A percentile compares a stretch with the other conserved stretches of the same genome.
Conservation (phyloP, 2,113 vertebrate genomes). For the Brachyistius frenatus region DNA sequence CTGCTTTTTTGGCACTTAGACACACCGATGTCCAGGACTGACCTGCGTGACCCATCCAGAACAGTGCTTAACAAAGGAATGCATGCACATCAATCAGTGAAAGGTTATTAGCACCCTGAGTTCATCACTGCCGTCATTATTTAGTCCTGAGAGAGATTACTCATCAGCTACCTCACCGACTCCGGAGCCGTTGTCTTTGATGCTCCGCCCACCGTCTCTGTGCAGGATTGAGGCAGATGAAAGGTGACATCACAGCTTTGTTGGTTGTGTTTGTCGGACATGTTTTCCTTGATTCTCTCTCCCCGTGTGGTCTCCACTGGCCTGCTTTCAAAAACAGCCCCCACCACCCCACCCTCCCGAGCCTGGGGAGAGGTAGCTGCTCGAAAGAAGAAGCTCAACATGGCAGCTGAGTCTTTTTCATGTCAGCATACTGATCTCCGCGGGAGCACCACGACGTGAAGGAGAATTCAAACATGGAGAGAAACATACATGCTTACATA, state of each 20-base stretch:
- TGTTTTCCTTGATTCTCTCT: conserved; percentile 72
- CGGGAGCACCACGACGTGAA: neutral
- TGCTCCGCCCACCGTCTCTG: conserved; percentile 21
- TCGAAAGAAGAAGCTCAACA: conserved; percentile 14
- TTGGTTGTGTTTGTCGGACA: conserved; percentile 68
- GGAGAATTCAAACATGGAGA: neutral
- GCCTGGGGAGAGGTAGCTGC: conserved; percentile 28
- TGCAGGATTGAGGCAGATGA: conserved; percentile 39
- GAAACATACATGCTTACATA: neutral
- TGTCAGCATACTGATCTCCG: conserved; percentile 3
- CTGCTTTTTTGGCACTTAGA: conserved; percentile 23
- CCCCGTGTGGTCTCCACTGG: conserved; percentile 70
- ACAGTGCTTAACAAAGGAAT: conserved; percentile 56
- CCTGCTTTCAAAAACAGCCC: conserved; percentile 60
- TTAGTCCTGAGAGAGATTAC: conserved; percentile 12
- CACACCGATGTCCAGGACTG: conserved; percentile 37
- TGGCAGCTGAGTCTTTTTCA: conserved; percentile 19
- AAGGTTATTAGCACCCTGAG: conserved; percentile 25
- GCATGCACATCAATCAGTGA: conserved; percentile 49
- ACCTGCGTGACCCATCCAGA: conserved; percentile 45
- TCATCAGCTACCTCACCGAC: neutral
- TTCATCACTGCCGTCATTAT: conserved; percentile 12
- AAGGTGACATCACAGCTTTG: conserved; percentile 53
- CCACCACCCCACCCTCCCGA: conserved; percentile 62
- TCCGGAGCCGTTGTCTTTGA: conserved; percentile 7